A percentile compares a stretch with the other conserved stretches of the same genome.
Evolutionary conservation across 2,888 invertebrate genomes (phyloP).

Genomic region (Dynastes tityus): DNA sequence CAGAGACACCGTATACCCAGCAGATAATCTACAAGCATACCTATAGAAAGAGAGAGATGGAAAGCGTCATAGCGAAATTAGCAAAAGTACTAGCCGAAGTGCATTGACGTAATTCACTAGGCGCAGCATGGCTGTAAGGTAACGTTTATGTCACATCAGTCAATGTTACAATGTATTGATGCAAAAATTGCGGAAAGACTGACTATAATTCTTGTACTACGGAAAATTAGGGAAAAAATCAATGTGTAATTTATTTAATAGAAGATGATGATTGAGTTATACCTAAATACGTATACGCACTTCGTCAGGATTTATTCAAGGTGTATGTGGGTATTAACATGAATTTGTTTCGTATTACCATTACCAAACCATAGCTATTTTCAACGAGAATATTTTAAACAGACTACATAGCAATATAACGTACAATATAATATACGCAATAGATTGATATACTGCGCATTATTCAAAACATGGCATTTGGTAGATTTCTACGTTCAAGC

Average conservation of each 20-base stretch:
- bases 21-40: neutral
- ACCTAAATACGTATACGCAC: neutral
- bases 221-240: constrained; percentile 20
- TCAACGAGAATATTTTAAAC: too few relatives aligned
- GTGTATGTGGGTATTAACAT: too few relatives aligned
- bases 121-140: neutral
- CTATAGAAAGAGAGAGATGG: neutral
- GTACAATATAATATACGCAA: too few relatives aligned
- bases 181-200: neutral
- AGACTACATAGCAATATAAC: neutral
- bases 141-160: constrained; percentile 12
- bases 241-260: constrained; percentile 17
- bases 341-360: too few relatives aligned
- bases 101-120: neutral
- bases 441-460: too few relatives aligned
- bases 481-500: too few relatives aligned
- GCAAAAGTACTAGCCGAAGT: constrained; percentile 1
- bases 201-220: constrained; percentile 9
- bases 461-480: too few relatives aligned
- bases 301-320: too few relatives aligned
- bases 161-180: constrained; percentile 14
- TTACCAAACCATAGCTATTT: too few relatives aligned
- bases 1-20: neutral
- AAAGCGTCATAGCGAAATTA: neutral
- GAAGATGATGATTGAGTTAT: neutral